Evolutionary conservation across 2,113 vertebrate genomes (phyloP).

Genomic region (Panthera leo): DNA sequence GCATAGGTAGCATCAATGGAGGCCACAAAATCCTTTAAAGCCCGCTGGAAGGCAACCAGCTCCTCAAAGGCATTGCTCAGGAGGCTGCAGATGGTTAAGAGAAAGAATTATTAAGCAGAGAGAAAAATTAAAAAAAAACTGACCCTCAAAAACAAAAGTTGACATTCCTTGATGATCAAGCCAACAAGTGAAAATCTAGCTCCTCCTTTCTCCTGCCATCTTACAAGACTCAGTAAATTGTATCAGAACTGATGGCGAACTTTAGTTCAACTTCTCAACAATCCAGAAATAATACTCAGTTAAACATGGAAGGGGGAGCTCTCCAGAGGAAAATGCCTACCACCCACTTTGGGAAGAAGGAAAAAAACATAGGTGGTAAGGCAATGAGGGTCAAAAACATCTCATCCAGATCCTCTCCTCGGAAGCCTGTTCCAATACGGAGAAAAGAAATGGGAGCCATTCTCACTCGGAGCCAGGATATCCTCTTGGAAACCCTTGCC

Average conservation of each 20-base stretch:
- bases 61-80: constrained; percentile 94
- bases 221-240: background rate
- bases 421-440: background rate
- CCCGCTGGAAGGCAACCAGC: constrained; percentile 94
- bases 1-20: constrained; percentile 95
- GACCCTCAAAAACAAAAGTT: background rate
- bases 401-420: background rate
- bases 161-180: background rate
- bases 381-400: background rate
- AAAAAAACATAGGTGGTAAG: background rate
- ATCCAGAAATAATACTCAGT: background rate
- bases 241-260: background rate
- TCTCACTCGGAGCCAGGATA: background rate
- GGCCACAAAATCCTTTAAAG: constrained; percentile 94
- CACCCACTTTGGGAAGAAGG: background rate
- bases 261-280: background rate
- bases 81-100: constrained; percentile 84
- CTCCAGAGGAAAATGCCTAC: background rate
- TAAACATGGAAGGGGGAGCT: background rate
- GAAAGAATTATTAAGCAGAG: background rate
- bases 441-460: background rate
- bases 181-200: background rate
- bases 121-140: background rate
- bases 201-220: background rate
- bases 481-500: background rate